Conservation (phyloP, 2,888 invertebrate species). For the Epinotia nisella region DNA sequence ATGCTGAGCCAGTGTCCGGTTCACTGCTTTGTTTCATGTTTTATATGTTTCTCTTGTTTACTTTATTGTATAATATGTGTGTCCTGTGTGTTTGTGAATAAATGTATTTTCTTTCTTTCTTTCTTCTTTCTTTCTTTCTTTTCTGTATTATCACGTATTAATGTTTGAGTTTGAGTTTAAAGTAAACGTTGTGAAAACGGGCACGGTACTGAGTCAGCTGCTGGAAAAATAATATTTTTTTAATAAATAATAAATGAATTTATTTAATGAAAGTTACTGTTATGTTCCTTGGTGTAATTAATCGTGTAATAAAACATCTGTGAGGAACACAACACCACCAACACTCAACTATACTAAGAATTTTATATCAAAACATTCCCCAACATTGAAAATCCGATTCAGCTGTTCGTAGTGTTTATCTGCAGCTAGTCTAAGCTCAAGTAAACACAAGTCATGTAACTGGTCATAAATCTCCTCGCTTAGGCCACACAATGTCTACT, state of each 20-base stretch:
- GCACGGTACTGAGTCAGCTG: no score
- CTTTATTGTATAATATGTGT: no score
- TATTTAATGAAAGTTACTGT: neutral
- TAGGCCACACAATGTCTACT: slow-evolving; percentile 51
- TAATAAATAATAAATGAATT: neutral
- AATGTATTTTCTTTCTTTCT: no score
- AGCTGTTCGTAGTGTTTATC: slow-evolving; percentile 15
- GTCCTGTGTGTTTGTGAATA: no score
- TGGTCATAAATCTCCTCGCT: slow-evolving; percentile 26
- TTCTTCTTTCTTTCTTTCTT: no score
- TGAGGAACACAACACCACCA: neutral
- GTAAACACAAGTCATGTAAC: slow-evolving; percentile 27
- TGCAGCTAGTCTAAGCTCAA: slow-evolving; percentile 10
- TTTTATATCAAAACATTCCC: neutral
- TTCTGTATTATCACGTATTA: no score
- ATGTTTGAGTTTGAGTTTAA: no score
- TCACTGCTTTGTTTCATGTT: no score
- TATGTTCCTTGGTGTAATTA: neutral
- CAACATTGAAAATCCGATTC: neutral
- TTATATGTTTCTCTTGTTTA: no score
- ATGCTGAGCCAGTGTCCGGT: no score
- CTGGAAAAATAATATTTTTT: no score
- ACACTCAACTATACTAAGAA: neutral
- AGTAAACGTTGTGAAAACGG: no score
- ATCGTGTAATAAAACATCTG: neutral